Conservation (phyloP, 1,140 invertebrate genomes). For the Lepidurus packardi region DNA sequence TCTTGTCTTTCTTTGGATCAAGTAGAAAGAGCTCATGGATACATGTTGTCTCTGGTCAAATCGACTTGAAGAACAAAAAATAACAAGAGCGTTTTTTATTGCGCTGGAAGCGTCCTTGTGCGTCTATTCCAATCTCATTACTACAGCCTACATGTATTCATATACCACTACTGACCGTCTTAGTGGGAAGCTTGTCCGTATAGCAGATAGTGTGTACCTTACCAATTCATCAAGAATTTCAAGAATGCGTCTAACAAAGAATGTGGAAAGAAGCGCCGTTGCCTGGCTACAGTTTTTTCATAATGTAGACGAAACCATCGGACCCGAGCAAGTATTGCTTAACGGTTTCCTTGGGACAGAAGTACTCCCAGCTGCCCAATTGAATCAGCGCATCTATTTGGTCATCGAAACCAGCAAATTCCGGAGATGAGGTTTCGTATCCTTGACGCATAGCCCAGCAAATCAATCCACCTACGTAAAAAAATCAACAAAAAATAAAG, state of each 20-base stretch:
- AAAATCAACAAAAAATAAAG: background rate
- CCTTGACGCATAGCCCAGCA: conserved; percentile 32
- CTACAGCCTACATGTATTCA: background rate
- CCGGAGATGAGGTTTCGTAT: conserved; percentile 28
- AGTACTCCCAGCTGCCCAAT: conserved; percentile 25
- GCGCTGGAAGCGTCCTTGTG: background rate
- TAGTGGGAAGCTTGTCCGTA: background rate
- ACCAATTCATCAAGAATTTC: no score
- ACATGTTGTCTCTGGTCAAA: background rate
- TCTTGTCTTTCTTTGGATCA: conserved; percentile 5
- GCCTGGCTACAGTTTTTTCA: conserved; percentile 31
- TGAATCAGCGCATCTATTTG: conserved; percentile 27
- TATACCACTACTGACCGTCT: background rate
- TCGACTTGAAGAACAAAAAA: background rate
- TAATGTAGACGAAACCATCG: conserved; percentile 32
- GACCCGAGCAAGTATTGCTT: conserved; percentile 31
- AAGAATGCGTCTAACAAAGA: no score
- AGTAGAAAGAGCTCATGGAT: background rate
- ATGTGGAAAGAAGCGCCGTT: background rate
- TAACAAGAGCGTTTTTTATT: background rate
- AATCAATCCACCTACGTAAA: conserved; percentile 26
- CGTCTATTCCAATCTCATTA: background rate
- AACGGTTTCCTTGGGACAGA: conserved; percentile 18
- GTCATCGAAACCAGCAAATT: conserved; percentile 31
- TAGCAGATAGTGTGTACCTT: no score